Evolutionary conservation across 2,888 invertebrate genomes (phyloP), one percentile per base, ranked within the genome.

Genomic region (Odontomyia ornata): DNA sequence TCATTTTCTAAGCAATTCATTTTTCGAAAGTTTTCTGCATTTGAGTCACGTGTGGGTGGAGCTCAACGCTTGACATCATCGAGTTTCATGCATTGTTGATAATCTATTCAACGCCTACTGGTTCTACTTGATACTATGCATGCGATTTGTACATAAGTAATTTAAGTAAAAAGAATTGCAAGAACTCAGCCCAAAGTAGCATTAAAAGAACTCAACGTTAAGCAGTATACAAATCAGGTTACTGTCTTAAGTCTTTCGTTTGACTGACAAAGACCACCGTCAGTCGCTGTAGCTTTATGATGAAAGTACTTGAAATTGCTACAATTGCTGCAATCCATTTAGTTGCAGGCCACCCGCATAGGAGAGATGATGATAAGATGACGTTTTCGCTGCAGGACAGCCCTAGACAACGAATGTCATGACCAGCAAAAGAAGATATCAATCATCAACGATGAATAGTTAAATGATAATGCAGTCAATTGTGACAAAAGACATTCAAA

Each of bases 321-420:
- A 30, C 69, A 47, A 69, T 69, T 69, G 69, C 47, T 47, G 25
- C 23, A 47, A 47, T 69, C 46, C 25, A 69, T 69, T 69, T 69
- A 15, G 5, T 47, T 69, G 30, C 5, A 9, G 47, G 13, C 47
- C 69, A 69, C 46, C 69, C 69, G 25, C 64, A 30, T 64, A 11
- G 64, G 25, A 30, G 25, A 30, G 64, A 64, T 64, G 64, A 28
- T 28, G 64, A 28, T 9, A 15, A 64, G 64, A 64, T 64, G 64
- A 64, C 64, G 64, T 64, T 64, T 64, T 2, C 15, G 28, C 30
- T 64, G 30, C 13, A 18, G 28, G 18, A 52, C n/a, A 15, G 11
- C 5, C 30, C 27, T 15, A 27, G 28, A 64, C 64, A 64, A 28
- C 36, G 36, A n/a, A n/a, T n/a, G n/a, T n/a, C n/a, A n/a, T n/a